A percentile compares a stretch with the other conserved stretches of the same genome.
Conservation (phyloP, 2,797 vertebrate genomes). For the Phoeniculus purpureus region DNA sequence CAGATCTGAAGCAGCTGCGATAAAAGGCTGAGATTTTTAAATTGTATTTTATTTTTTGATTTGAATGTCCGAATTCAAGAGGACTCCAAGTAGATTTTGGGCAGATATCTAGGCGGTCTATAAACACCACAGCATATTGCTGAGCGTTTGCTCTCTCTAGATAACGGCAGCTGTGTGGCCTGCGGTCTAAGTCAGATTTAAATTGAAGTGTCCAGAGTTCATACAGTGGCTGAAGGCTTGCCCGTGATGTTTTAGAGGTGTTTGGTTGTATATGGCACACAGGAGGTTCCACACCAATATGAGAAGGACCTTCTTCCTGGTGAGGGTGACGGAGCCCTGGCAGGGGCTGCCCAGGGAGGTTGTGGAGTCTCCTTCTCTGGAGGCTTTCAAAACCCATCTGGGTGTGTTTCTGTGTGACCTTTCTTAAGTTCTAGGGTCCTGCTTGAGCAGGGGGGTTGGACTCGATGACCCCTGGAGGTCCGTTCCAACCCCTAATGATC, state of each 20-base stretch:
- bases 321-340: not conserved
- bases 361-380: not conserved
- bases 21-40: not conserved
- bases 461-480: too few relatives aligned
- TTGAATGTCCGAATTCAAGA: not conserved
- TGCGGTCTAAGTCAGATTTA: not conserved
- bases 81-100: not conserved
- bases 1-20: not conserved
- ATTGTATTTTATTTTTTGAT: not conserved
- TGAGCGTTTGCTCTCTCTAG: constrained; percentile 47
- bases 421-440: too few relatives aligned
- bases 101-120: not conserved
- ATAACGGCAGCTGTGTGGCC: constrained; percentile 52
- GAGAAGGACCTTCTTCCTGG: too few relatives aligned
- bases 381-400: too few relatives aligned
- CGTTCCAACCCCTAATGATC: too few relatives aligned
- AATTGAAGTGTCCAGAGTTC: too few relatives aligned
- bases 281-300: too few relatives aligned
- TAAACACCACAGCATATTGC: constrained; percentile 19
- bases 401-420: too few relatives aligned
- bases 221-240: too few relatives aligned
- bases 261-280: too few relatives aligned
- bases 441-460: too few relatives aligned
- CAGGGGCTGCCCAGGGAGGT: not conserved
- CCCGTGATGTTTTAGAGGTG: too few relatives aligned